Evolutionary conservation across 2,113 vertebrate genomes (phyloP), one percentile per base, ranked within the genome.

Genomic region (Carettochelys insculpta): DNA sequence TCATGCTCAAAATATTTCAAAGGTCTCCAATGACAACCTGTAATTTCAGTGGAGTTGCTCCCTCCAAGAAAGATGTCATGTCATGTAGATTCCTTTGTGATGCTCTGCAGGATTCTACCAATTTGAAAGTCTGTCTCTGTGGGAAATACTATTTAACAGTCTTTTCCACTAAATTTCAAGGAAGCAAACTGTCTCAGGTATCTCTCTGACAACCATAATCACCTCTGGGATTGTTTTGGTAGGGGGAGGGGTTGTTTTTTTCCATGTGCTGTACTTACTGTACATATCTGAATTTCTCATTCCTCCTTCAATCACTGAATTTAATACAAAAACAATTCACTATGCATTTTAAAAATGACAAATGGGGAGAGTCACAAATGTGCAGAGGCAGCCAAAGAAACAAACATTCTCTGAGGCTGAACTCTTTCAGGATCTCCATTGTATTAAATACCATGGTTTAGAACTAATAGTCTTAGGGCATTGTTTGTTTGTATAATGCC

Each of bases 201-300:
- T 51, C 61, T 92, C 22, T 47, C 87, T 95, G 86, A 87, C 92
- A 93, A 53, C 82, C 91, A 90, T 89, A 83, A 89, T 88, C 3
- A 68, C 82, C 78, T 90, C 80, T 87, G 91, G 86, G n/a, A n/a
- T n/a, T n/a, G n/a, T n/a, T n/a, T n/a, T n/a, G n/a, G n/a, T n/a
- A n/a, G n/a, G n/a, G n/a, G n/a, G n/a, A n/a, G n/a, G n/a, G n/a
- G n/a, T n/a, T n/a, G n/a, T n/a, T n/a, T 93, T 96, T 94, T 53
- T 90, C 79, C 81, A 82, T 83, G n/a, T 29, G 92, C 87, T 92
- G 8, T 77, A 11, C 78, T 38, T 80, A 11, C 80, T 38, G 8
- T 31, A 68, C 73, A 82, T 7, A 12, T 4, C 5, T 25, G 31
- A 73, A 82, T 20, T 34, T 53, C 25, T n/a, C 50, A 31, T 19